phyloP scores from a whole-genome alignment of 2,797 vertebrate genomes.

The Pristis pectinata region DNA sequence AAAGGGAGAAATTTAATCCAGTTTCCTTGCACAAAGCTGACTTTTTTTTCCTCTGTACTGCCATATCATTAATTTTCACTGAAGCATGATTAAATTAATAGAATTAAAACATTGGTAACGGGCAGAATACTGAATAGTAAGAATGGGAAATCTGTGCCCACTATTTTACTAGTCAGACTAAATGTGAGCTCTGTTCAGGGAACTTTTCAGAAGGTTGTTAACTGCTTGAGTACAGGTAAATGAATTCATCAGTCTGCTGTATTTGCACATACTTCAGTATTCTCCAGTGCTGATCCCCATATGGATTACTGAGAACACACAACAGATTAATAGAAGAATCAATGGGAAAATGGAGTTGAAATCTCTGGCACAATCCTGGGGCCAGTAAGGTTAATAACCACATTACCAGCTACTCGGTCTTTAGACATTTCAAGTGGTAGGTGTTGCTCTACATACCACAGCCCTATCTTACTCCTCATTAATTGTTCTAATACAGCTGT shows the following conservation, averaged over 20 bases:
- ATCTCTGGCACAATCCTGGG: conserved; percentile 54
- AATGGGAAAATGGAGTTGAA: conserved; percentile 63
- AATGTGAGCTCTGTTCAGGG: background rate
- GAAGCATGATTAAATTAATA: background rate
- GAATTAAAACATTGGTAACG: background rate
- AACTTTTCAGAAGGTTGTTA: conserved; percentile 9
- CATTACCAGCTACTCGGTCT: conserved; percentile 85
- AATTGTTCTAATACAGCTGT: conserved; percentile 93
- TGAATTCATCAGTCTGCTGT: conserved; percentile 39
- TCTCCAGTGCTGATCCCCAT: conserved; percentile 54
- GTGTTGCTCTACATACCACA: conserved; percentile 60
- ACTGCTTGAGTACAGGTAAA: conserved; percentile 31
- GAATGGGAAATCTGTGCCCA: background rate
- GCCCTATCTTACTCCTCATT: conserved; percentile 90
- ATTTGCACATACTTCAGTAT: conserved; percentile 51
- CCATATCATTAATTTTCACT: background rate
- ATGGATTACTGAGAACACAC: conserved; percentile 70
- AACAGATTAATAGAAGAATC: conserved; percentile 69
- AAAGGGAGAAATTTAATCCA: background rate
- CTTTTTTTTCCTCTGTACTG: background rate
- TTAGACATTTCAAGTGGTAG: conserved; percentile 77
- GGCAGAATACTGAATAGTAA: background rate
- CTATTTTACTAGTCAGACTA: background rate
- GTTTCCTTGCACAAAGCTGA: background rate
- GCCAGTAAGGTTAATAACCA: conserved; percentile 95